A percentile compares a stretch with the other conserved stretches of the same genome.
Evolutionary conservation across 2,113 vertebrate species (phyloP).

Genomic region (Struthidea cinerea): DNA sequence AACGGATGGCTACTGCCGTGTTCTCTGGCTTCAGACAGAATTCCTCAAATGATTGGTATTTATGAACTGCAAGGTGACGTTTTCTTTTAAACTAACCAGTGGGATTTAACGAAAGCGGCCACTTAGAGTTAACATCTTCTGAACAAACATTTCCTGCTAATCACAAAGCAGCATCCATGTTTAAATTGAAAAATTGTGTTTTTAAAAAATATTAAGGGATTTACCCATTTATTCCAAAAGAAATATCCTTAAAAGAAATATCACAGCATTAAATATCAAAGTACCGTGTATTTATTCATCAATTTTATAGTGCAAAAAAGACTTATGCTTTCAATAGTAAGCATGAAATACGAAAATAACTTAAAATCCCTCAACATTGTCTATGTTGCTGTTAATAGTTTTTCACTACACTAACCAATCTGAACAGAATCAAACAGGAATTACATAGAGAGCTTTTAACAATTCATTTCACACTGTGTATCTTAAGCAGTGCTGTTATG

Average conservation of each 20-base stretch:
- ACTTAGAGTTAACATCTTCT: not conserved
- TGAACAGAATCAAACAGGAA: not conserved
- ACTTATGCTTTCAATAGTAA: not conserved
- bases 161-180: not conserved
- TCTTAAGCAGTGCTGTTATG: not conserved
- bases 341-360: not conserved
- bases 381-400: not conserved
- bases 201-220: not conserved
- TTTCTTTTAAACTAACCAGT: not conserved
- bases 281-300: not conserved
- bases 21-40: not conserved
- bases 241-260: not conserved
- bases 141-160: not conserved
- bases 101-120: not conserved
- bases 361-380: not conserved
- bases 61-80: not conserved
- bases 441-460: not conserved
- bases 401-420: not conserved
- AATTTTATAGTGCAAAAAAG: not conserved
- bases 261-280: not conserved
- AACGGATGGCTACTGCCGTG: not conserved
- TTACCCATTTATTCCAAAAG: not conserved
- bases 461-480: not conserved
- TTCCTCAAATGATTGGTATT: not conserved
- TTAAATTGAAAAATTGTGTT: not conserved